Percentiles rank a stretch among this genome's conserved stretches.
Evolutionary conservation across 2,797 vertebrate species (phyloP).

Genomic region (Manis pentadactyla): DNA sequence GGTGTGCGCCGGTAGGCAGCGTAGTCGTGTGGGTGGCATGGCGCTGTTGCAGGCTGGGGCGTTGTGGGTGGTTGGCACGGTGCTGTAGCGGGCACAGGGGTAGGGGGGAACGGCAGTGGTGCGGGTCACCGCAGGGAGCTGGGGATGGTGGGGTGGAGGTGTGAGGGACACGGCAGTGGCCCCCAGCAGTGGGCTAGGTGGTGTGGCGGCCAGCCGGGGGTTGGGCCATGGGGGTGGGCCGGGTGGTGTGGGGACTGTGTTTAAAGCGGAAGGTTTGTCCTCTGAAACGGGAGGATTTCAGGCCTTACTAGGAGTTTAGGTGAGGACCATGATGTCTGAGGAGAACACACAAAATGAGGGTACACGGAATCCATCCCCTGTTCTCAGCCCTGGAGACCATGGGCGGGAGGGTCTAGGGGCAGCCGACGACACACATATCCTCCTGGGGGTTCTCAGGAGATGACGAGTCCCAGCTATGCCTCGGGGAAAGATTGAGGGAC

Average conservation of each 20-base stretch:
- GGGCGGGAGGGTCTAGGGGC: background rate
- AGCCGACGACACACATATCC: too few relatives aligned
- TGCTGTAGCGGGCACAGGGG: too few relatives aligned
- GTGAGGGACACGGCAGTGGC: too few relatives aligned
- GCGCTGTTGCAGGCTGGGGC: too few relatives aligned
- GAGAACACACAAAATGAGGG: background rate
- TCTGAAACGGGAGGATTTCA: background rate
- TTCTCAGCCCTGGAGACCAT: background rate
- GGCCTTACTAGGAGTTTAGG: background rate
- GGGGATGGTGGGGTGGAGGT: too few relatives aligned
- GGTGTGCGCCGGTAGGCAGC: too few relatives aligned
- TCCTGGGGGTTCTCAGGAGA: background rate
- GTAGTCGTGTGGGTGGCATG: too few relatives aligned
- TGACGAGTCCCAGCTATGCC: background rate
- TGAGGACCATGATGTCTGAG: background rate
- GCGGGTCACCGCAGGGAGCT: too few relatives aligned
- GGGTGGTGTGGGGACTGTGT: background rate
- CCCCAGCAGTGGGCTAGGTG: background rate
- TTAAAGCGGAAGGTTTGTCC: rapidly evolving
- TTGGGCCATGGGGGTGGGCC: too few relatives aligned
- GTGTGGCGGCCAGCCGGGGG: background rate
- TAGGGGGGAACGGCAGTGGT: too few relatives aligned
- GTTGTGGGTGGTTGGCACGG: too few relatives aligned
- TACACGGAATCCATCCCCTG: background rate
- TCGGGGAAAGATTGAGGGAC: too few relatives aligned